Percentiles rank a stretch among this genome's conserved stretches.
Evolutionary conservation across 1,140 invertebrate species (phyloP).

Genomic region (Centruroides sculpturatus): DNA sequence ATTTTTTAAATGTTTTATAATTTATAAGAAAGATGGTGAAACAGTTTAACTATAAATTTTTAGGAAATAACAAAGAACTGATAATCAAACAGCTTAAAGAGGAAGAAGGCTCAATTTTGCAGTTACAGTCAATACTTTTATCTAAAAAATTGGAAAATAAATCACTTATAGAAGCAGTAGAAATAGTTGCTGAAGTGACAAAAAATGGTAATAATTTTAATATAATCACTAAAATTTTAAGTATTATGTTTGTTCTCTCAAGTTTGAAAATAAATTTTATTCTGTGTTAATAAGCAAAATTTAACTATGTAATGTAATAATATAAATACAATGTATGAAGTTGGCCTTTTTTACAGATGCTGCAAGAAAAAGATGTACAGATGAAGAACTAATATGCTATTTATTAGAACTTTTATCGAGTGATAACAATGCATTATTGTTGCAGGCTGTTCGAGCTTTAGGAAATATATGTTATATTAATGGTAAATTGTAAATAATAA

Average conservation of each 20-base stretch:
- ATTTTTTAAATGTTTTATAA: no score
- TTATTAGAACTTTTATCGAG: slow-evolving; percentile 21
- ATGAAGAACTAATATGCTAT: slow-evolving; percentile 21
- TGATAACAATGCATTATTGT: slow-evolving; percentile 25
- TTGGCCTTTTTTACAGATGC: slow-evolving; percentile 19
- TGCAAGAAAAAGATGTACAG: slow-evolving; percentile 23
- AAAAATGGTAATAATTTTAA: slow-evolving; percentile 25
- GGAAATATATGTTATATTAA: slow-evolving; percentile 81
- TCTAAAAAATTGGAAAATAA: no score
- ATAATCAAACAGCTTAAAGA: no score
- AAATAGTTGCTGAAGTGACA: slow-evolving; percentile 28
- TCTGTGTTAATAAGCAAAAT: not conserved
- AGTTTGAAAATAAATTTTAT: not conserved
- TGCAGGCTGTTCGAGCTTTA: slow-evolving; percentile 59
- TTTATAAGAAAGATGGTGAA: no score
- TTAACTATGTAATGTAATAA: not conserved
- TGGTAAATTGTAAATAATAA: slow-evolving; percentile 34
- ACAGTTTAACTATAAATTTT: no score
- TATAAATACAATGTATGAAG: not conserved
- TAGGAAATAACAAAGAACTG: no score
- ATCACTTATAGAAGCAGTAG: slow-evolving; percentile 13
- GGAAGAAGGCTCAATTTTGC: no score
- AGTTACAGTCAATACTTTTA: no score
- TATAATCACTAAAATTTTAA: not conserved
- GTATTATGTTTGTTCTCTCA: not conserved